These are phyloP conservation scores for Solen grandis DNA, from an alignment of 1,140 invertebrate genomes.

Conservation along the genomic window DNA sequence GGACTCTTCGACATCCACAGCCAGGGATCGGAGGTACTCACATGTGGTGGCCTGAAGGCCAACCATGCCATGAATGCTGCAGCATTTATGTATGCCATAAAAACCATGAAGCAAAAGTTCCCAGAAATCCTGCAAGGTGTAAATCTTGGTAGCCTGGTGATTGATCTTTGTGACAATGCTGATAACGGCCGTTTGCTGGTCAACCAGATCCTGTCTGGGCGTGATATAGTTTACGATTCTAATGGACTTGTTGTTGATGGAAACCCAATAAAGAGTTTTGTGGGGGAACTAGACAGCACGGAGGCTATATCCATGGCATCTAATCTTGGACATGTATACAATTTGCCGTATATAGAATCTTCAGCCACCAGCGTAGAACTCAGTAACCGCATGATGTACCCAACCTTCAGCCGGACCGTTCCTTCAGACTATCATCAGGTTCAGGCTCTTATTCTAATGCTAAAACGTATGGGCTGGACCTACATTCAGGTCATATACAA, in stretches of 20 bases:
- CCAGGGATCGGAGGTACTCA: slow-evolving; percentile 58
- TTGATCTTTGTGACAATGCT: slow-evolving; percentile 67
- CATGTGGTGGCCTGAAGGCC: slow-evolving; percentile 58
- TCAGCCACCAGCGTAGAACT: slow-evolving; percentile 81
- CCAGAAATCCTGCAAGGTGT: slow-evolving; percentile 61
- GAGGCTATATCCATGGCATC: slow-evolving; percentile 52
- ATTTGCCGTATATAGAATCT: slow-evolving; percentile 89
- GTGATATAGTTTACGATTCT: slow-evolving; percentile 57
- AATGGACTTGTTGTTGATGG: slow-evolving; percentile 60
- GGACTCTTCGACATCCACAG: slow-evolving; percentile 64
- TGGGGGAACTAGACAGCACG: slow-evolving; percentile 49
- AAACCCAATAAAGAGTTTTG: slow-evolving; percentile 63
- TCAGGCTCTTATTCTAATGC: slow-evolving; percentile 83
- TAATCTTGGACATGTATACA: slow-evolving; percentile 76
- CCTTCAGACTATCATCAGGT: slow-evolving; percentile 90
- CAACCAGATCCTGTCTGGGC: slow-evolving; percentile 65
- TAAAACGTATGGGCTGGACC: slow-evolving; percentile 65
- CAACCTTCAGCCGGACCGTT: slow-evolving; percentile 89
- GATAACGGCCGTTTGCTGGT: slow-evolving; percentile 60
- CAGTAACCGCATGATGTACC: slow-evolving; percentile 84
- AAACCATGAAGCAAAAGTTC: slow-evolving; percentile 55
- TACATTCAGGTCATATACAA: slow-evolving; percentile 68
- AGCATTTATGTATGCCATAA: slow-evolving; percentile 67
- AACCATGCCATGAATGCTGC: slow-evolving; percentile 47
- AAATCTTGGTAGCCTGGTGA: slow-evolving; percentile 67